Percentiles rank a stretch among this genome's conserved stretches.
These are phyloP conservation scores for Oasisia sp. DNA, from an alignment of 2,888 invertebrate species.

Conservation along the genomic window DNA sequence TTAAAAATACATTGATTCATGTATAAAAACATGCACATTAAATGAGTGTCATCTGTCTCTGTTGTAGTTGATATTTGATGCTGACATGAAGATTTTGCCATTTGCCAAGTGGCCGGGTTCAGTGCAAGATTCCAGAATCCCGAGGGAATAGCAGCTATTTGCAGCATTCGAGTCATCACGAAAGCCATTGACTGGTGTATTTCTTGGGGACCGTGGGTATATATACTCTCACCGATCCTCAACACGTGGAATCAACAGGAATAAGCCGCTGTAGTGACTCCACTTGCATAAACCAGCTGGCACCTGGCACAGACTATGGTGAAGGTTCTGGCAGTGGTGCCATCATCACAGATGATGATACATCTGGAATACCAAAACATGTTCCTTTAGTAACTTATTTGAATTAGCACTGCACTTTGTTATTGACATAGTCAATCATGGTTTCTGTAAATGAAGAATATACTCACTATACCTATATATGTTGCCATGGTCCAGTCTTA, in stretches of 20 bases:
- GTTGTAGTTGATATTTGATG: slow-evolving; percentile 24
- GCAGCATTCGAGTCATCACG: background rate
- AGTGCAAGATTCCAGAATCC: slow-evolving; percentile 19
- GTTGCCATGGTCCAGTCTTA: too few species aligned
- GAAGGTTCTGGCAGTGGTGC: too few species aligned
- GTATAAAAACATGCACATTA: background rate
- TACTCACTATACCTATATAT: too few species aligned
- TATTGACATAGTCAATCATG: background rate
- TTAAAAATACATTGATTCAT: too few species aligned
- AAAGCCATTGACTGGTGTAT: background rate
- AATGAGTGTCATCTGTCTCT: background rate
- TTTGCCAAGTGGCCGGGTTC: slow-evolving; percentile 26
- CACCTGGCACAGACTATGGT: too few species aligned
- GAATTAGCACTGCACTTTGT: background rate
- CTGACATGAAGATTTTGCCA: background rate
- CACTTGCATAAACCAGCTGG: too few species aligned
- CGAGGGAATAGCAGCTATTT: background rate
- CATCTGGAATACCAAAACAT: too few species aligned
- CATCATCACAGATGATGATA: too few species aligned
- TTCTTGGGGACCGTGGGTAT: slow-evolving; percentile 24
- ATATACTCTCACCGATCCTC: background rate
- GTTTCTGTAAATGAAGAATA: too few species aligned
- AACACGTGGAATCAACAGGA: background rate
- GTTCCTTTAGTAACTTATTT: too few species aligned
- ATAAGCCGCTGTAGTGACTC: too few species aligned